These are phyloP conservation scores for Alouatta palliata DNA, from an alignment of 2,113 vertebrate genomes.

Conservation along the genomic window DNA sequence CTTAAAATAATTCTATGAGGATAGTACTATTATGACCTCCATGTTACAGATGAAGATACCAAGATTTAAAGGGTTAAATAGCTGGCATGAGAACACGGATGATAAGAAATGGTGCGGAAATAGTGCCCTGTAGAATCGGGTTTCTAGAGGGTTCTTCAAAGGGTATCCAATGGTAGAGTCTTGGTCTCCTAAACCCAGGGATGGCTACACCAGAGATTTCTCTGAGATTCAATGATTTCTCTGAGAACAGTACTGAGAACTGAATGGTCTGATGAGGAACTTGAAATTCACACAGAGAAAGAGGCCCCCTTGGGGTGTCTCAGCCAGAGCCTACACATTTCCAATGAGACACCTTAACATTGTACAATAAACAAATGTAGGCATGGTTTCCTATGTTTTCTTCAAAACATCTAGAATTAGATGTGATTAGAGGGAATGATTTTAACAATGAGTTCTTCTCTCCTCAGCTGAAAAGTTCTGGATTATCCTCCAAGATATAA, in stretches of 20 bases:
- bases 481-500: constrained; percentile 32
- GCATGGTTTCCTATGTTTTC: constrained; percentile 53
- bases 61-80: background rate
- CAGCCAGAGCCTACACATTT: background rate
- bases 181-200: background rate
- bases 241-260: background rate
- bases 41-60: constrained; percentile 3
- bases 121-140: background rate
- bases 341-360: constrained; percentile 51
- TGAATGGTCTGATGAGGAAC: background rate
- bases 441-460: constrained; percentile 44
- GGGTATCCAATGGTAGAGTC: background rate
- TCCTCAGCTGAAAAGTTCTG: constrained; percentile 51
- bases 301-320: background rate
- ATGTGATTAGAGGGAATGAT: background rate
- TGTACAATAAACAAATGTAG: constrained; percentile 60
- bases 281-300: background rate
- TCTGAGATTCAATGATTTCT: background rate
- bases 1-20: background rate
- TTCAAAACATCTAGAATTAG: constrained; percentile 47
- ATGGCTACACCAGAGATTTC: background rate
- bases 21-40: background rate
- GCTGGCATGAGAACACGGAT: background rate
- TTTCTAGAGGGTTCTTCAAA: background rate
- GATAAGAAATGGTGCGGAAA: background rate